A percentile compares a stretch with the other conserved stretches of the same genome.
phyloP scores from a whole-genome alignment of 2,888 invertebrate genomes.

The Chymomyza fuscimana region DNA sequence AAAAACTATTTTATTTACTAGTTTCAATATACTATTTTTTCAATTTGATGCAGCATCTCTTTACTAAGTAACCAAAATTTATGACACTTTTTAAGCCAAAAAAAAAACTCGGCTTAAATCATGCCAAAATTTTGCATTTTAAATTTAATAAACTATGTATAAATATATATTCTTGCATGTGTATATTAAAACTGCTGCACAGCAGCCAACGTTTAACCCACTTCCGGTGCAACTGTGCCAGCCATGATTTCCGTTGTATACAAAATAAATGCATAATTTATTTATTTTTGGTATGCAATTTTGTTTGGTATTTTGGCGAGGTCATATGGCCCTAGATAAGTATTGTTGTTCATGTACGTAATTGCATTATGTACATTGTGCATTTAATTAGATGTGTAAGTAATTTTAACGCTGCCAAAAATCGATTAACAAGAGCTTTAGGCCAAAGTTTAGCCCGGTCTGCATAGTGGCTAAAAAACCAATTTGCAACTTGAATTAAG shows the following conservation, averaged over 20 bases:
- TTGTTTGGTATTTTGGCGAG: not conserved
- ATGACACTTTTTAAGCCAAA: not conserved
- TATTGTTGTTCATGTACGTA: not conserved
- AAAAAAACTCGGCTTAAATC: not conserved
- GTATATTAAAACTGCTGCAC: not conserved
- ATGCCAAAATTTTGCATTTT: not conserved
- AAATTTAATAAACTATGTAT: not conserved
- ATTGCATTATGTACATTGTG: not conserved
- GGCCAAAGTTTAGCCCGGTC: not conserved
- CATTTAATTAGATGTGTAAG: conserved; percentile 1
- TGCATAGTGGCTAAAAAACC: conserved; percentile 4
- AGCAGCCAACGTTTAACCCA: not conserved
- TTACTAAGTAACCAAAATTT: not conserved
- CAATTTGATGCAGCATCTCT: not conserved
- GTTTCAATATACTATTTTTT: not conserved
- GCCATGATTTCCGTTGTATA: not conserved
- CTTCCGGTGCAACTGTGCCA: not conserved
- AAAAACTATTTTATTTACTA: not conserved
- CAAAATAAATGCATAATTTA: conserved; percentile 3
- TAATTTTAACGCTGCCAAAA: not conserved
- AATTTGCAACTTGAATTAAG: conserved; percentile 50
- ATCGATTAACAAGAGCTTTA: conserved; percentile 5
- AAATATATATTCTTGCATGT: not conserved
- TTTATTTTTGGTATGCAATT: not conserved
- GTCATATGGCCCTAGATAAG: not conserved